Evolutionary conservation across 2,113 vertebrate genomes (phyloP).

Genomic region (Platysternon megacephalum): DNA sequence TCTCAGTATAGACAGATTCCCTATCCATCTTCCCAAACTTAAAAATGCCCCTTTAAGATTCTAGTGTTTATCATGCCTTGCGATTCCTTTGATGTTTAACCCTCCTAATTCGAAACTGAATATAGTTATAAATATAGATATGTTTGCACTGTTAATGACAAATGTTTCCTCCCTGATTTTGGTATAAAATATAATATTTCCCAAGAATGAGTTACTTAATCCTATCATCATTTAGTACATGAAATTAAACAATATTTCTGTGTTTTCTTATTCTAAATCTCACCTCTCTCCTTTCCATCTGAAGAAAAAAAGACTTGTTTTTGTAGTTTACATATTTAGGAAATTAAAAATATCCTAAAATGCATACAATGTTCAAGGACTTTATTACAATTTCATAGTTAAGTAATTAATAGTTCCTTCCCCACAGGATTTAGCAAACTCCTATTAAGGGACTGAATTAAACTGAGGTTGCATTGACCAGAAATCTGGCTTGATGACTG

Average conservation of each 20-base stretch:
- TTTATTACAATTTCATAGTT: not conserved
- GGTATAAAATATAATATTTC: not conserved
- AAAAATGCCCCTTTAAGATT: not conserved
- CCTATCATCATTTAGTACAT: not conserved
- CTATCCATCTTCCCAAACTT: not conserved
- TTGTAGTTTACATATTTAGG: not conserved
- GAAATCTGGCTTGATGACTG: not conserved
- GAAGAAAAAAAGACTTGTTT: not conserved
- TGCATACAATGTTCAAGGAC: not conserved
- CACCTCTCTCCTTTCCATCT: accelerated
- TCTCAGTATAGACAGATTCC: not conserved
- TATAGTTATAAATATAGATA: not conserved
- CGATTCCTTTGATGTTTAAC: not conserved
- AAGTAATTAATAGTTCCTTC: slow-evolving; percentile 5
- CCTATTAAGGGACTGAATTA: slow-evolving; percentile 5
- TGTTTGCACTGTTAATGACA: not conserved
- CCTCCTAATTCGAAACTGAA: not conserved
- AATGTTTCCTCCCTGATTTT: not conserved
- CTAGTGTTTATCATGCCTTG: not conserved
- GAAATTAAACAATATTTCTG: not conserved
- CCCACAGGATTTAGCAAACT: slow-evolving; percentile 7
- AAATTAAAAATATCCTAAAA: slow-evolving; percentile 6
- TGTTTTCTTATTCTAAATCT: not conserved
- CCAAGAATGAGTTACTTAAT: not conserved
- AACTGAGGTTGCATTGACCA: not conserved